Percentiles rank a stretch among this genome's conserved stretches.
phyloP scores from a whole-genome alignment of 2,797 vertebrate species.

The Bradypodion ventrale region DNA sequence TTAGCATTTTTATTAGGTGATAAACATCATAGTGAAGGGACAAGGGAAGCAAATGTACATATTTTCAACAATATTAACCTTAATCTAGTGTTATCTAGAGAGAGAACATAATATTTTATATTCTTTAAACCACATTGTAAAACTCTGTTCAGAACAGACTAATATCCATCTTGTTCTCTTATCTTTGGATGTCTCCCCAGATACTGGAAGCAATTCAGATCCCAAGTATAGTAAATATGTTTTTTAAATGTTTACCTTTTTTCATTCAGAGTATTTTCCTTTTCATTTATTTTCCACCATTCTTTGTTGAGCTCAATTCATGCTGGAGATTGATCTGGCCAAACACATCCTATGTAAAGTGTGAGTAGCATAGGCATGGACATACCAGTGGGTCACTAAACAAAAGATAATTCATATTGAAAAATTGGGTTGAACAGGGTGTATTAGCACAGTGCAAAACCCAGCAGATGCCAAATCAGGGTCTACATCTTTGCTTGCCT shows the following conservation, averaged over 20 bases:
- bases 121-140: conserved; percentile 44
- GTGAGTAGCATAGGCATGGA: too few relatives aligned
- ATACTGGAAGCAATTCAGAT: background rate
- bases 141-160: background rate
- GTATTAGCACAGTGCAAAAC: background rate
- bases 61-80: conserved; percentile 75
- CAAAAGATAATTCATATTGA: background rate
- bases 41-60: conserved; percentile 69
- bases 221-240: background rate
- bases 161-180: conserved; percentile 10
- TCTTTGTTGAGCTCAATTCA: background rate
- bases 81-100: conserved; percentile 70
- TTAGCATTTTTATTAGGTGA: conserved; percentile 82
- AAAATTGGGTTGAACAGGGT: background rate
- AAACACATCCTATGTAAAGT: background rate
- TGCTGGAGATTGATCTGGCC: background rate
- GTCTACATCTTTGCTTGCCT: too few relatives aligned
- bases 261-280: background rate
- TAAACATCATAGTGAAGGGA: conserved; percentile 72
- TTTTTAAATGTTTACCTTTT: conserved; percentile 29
- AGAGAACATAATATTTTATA: conserved; percentile 65
- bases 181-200: background rate
- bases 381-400: background rate
- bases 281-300: background rate
- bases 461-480: background rate